Base-by-base conservation (phyloP, 2,888 invertebrate genomes). In the Scaptomyza caliginosa region DNA sequence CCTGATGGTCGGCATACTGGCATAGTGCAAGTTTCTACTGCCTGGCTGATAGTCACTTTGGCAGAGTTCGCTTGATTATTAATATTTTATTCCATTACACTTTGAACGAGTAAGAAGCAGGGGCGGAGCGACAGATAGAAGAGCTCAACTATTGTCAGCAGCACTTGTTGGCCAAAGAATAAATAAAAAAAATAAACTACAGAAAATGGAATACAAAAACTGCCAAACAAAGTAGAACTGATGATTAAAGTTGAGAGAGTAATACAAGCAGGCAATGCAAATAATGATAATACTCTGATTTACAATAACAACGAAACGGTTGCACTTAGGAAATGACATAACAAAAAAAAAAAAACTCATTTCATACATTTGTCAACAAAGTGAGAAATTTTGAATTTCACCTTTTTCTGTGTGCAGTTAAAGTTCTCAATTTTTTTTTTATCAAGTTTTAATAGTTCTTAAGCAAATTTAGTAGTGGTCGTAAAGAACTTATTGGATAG, bases 81-180 rank as follows among this genome's bases (percentile, higher is more conserved):
- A 81, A 81, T 81, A 82, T 81, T 81, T 85, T 79, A 85, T 85
- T 74, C 85, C 85, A 71, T 84, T 80, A 78, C 71, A 76, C 66
- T 84, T 51, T 70, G 66, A 51, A 50, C 38, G 40, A 21, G 40
- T 6, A 13, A 39, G 56, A 34, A 36, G 19, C 10, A 39, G 56
- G 30, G 40, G 19, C 10, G 4, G 21, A 23, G n/a, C 3, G 46
- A 21, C 13, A 32, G 13, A 13, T 3, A 4, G 42, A 26, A 19
- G 21, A 42, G 26, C 51, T 34, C 43, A 42, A 48, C 72, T 42
- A 77, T 83, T 80, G 80, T 84, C 85, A 84, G 67, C 78, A 55
- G 73, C 80, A 75, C 78, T 84, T 78, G 80, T 67, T 67, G 70
- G 70, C 59, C 54, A 19, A 34, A 39, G 38, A 55, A 45, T 28